Conservation (phyloP, 2,113 vertebrate species). For the Oreochromis spilurus region DNA sequence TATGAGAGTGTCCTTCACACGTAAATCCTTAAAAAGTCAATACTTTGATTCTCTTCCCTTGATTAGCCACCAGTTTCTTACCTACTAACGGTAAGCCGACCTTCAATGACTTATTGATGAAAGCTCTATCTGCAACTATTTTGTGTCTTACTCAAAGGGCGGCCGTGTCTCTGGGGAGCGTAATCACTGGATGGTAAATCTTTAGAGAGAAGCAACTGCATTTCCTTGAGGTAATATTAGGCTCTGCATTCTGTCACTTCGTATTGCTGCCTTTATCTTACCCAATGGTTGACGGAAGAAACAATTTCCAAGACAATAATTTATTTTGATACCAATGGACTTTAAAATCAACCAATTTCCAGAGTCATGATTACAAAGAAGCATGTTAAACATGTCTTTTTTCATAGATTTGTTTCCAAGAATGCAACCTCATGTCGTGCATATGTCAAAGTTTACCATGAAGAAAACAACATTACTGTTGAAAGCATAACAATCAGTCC, state of each 20-base stretch:
- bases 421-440: not conserved
- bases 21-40: conserved; percentile 30
- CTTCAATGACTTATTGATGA: conserved; percentile 50
- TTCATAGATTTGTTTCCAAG: not conserved
- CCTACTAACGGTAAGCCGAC: conserved; percentile 14
- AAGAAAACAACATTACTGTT: not conserved
- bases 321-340: not conserved
- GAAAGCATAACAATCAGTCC: not conserved
- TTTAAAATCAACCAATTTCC: conserved; percentile 28
- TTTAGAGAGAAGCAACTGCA: conserved; percentile 44
- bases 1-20: conserved; percentile 30
- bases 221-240: conserved; percentile 30
- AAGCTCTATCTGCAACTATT: conserved; percentile 15
- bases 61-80: conserved; percentile 35
- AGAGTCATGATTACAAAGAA: not conserved
- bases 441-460: not conserved
- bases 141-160: conserved; percentile 24
- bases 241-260: conserved; percentile 2
- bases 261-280: conserved; percentile 7
- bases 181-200: conserved; percentile 47
- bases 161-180: conserved; percentile 12
- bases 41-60: conserved; percentile 18
- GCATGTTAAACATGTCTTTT: not conserved
- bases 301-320: conserved; percentile 7
- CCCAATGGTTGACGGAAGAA: conserved; percentile 9